A percentile compares a stretch with the other conserved stretches of the same genome.
phyloP scores from a whole-genome alignment of 2,113 vertebrate genomes.

The Hiodon alosoides region DNA sequence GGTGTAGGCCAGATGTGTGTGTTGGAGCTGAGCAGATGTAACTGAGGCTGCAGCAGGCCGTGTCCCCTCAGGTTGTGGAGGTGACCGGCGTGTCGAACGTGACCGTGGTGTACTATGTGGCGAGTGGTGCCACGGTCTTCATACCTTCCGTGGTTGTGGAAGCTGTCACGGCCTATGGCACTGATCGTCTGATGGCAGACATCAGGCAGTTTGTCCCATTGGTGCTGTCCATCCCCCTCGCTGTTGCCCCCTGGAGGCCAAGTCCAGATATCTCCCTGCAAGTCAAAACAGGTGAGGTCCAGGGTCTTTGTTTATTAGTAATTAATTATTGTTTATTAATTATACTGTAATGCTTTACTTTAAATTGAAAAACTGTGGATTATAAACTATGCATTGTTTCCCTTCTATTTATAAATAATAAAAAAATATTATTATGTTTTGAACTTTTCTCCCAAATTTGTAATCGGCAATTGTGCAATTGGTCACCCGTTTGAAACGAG shows the following conservation, averaged over 20 bases:
- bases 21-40: background rate
- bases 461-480: too few species aligned
- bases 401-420: too few species aligned
- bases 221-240: slow-evolving; percentile 74
- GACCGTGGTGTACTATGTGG: slow-evolving; percentile 82
- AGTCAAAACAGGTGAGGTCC: slow-evolving; percentile 81
- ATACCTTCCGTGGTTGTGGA: slow-evolving; percentile 72
- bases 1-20: background rate
- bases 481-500: too few species aligned
- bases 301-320: background rate
- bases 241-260: slow-evolving; percentile 74
- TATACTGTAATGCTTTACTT: too few species aligned
- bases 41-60: background rate
- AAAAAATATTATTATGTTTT: too few species aligned
- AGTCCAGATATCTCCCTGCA: slow-evolving; percentile 74
- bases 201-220: slow-evolving; percentile 71
- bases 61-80: slow-evolving; percentile 70
- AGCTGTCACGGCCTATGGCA: slow-evolving; percentile 69
- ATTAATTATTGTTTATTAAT: too few species aligned
- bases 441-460: too few species aligned
- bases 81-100: slow-evolving; percentile 76
- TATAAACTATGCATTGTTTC: background rate
- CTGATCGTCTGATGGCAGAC: slow-evolving; percentile 76
- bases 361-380: background rate
- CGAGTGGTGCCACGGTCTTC: slow-evolving; percentile 69